Evolutionary conservation across 2,888 invertebrate species (phyloP).

Genomic region (Lasius platythorax): DNA sequence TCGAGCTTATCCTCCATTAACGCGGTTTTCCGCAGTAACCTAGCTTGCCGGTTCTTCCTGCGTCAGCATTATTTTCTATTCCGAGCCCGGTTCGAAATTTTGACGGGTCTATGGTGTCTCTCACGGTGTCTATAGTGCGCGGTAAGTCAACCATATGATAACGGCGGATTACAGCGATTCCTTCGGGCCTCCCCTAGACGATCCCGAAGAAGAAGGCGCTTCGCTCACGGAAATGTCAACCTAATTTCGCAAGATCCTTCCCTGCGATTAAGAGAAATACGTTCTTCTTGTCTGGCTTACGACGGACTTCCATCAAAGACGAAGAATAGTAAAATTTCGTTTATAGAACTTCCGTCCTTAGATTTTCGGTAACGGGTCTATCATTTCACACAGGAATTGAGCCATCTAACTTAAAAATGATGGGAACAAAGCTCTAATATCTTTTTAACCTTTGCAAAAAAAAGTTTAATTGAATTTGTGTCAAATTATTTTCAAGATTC

Average conservation of each 20-base stretch:
- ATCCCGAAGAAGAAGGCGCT: conserved; percentile 67
- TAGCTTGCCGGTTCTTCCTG: conserved; percentile 59
- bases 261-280: background rate
- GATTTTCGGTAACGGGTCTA: background rate
- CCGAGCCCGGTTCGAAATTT: conserved; percentile 67
- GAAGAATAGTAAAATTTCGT: background rate
- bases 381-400: background rate
- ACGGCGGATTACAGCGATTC: conserved; percentile 74
- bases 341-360: background rate
- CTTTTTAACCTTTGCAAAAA: background rate
- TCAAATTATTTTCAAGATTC: background rate
- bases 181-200: conserved; percentile 64
- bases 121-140: conserved; percentile 73
- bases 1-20: conserved; percentile 84
- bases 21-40: conserved; percentile 72
- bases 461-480: background rate
- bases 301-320: background rate
- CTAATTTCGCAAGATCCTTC: conserved; percentile 82
- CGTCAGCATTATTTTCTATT: conserved; percentile 66
- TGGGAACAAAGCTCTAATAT: background rate
- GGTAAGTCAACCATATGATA: conserved; percentile 82
- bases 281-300: background rate
- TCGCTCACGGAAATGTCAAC: conserved; percentile 81
- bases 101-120: conserved; percentile 56
- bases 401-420: background rate